Base-by-base conservation (phyloP, 2,888 invertebrate species). In the Tryphoninae sp. region DNA sequence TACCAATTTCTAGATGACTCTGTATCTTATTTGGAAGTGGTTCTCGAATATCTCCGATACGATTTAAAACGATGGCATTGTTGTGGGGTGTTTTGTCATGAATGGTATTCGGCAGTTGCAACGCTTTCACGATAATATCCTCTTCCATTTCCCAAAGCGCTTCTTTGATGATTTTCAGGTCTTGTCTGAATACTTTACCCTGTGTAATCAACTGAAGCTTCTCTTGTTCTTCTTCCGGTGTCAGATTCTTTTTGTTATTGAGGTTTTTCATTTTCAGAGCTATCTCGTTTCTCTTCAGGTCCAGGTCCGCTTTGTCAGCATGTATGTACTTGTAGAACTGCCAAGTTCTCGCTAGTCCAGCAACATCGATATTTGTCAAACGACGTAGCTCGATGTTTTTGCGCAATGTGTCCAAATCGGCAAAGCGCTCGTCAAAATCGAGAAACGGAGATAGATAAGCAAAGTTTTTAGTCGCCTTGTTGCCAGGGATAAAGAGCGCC, bases 91-190 rank as follows among this genome's bases (percentile, higher is more conserved):
- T 96, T 64, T 92, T 92, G 0, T 92, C 82, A 90, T 97, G 95
- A 81, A 97, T 88, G 65, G 89, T 86, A 89, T 96, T 97, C 0
- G 97, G 97, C 73, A 97, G 89, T 87, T 93, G 93, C 71, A 97
- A 92, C 79, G 94, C 93, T 87, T 94, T 93, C 42, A 95, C 89
- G 62, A 96, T 93, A 8, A 96, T 94, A 69, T 93, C 93, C 89
- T 96, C 95, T 90, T 97, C 96, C 6, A 96, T 92, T n/a, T 94
- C 94, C 93, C 96, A 95, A n/a, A 95, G 90, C 59, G 93, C 93
- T 11, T 93, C 92, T 88, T 94, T 95, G 0, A 96, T 87, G 42
- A 92, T 92, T 89, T 94, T 95, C n/a, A 95, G 89, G 84, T 96
- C 95, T 61, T 94, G 94, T 87, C 94, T 94, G 0, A 96, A 68